A percentile compares a stretch with the other conserved stretches of the same genome.
phyloP scores from a whole-genome alignment of 2,113 vertebrate genomes.

The Chionodraco myersi region DNA sequence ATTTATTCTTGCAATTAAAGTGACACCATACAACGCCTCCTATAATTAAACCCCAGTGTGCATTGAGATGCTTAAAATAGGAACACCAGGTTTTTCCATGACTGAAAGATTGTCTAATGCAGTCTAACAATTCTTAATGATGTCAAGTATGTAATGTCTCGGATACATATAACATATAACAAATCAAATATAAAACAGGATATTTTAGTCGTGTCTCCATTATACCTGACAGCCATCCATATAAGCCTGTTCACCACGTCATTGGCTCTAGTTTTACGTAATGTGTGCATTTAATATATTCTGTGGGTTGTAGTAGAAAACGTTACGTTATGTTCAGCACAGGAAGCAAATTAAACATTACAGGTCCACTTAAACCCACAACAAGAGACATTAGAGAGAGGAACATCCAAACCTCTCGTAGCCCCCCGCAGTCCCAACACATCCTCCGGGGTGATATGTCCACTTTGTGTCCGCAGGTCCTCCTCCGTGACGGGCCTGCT shows the following conservation, averaged over 20 bases:
- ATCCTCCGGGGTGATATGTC: conserved; percentile 87
- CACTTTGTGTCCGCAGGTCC: conserved; percentile 84
- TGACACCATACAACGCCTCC: background rate
- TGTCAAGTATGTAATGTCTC: background rate
- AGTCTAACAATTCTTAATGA: conserved; percentile 1
- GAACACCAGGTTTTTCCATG: background rate
- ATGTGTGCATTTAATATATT: background rate
- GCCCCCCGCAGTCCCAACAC: conserved; percentile 88
- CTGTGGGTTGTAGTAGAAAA: background rate
- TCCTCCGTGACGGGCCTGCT: conserved; percentile 86
- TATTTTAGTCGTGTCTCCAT: background rate
- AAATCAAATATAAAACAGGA: no score
- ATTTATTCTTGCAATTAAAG: conserved; percentile 2
- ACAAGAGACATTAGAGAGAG: background rate
- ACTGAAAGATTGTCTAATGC: background rate
- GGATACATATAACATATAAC: background rate
- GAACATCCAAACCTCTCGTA: conserved; percentile 83
- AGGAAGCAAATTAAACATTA: background rate
- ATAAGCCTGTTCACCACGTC: background rate
- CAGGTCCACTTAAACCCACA: background rate
- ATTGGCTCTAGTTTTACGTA: background rate
- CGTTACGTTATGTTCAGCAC: background rate
- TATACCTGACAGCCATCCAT: background rate
- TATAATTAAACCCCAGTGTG: background rate
- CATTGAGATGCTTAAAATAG: conserved; percentile 7